phyloP scores from a whole-genome alignment of 2,797 vertebrate species.

The Argentina silus region DNA sequence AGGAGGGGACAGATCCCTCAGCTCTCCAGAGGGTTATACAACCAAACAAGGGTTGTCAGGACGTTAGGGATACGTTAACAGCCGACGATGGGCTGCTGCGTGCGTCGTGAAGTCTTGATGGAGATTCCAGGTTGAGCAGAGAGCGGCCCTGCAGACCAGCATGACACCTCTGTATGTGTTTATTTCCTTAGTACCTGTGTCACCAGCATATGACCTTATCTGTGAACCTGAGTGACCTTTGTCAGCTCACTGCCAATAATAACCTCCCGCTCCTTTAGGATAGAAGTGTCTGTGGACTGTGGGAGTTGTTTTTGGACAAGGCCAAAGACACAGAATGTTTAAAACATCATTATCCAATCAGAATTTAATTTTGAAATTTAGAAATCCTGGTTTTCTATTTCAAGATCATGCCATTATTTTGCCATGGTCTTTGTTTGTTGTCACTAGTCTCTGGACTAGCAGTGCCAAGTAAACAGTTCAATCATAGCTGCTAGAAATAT shows the following conservation, averaged over 20 bases:
- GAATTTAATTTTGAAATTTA: neutral
- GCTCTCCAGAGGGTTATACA: neutral
- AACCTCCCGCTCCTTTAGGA: too few species aligned
- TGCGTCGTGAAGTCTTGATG: neutral
- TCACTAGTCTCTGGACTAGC: neutral
- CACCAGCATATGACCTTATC: neutral
- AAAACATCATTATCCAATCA: neutral
- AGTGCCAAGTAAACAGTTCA: neutral
- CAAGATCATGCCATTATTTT: neutral
- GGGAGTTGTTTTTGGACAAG: neutral
- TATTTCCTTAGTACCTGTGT: neutral
- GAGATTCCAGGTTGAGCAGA: neutral
- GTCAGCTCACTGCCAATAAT: too few species aligned
- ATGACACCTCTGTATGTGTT: neutral
- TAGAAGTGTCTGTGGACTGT: too few species aligned
- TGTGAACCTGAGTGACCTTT: neutral
- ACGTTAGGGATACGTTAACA: neutral
- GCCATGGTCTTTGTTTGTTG: neutral
- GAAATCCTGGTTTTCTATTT: neutral
- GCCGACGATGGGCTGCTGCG: neutral
- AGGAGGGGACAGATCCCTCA: neutral
- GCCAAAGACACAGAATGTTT: neutral
- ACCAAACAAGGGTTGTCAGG: neutral
- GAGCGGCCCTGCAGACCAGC: neutral
- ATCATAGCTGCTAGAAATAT: neutral